Base-by-base conservation (phyloP, 2,113 vertebrate genomes). In the Ochotona princeps region DNA sequence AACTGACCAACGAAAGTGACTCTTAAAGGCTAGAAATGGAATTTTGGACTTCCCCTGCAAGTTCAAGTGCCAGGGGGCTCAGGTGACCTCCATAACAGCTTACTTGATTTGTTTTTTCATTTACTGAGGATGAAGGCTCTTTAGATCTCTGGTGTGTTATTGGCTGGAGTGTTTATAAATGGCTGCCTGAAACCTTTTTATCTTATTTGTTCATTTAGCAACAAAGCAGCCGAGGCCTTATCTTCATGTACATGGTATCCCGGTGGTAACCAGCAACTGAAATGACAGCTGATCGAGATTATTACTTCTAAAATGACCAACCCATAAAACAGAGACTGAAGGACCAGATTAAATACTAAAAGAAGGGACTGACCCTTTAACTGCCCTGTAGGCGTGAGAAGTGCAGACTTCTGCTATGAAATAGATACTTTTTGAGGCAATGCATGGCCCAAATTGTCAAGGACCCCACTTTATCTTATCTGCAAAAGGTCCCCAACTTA, bases 161-260 rank as follows among this genome's bases (percentile, higher is more conserved):
- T 92, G 89, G 89, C 76, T 54, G 35, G 81, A 76, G 93, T 84
- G 84, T 89, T 93, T 96, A 95, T 83, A 94, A 92, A 95, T 93
- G 90, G 76, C 70, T 84, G 8, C 81, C 87, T 91, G 81, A 92
- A 94, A 93, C 67, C 91, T 89, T 95, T 44, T 96, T 89, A 94
- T 91, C 93, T 89, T 87, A 91, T 97, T 96, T 97, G 95, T 85
- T 96, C 93, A 89, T 87, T 96, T 95, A 94, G 91, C 95, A 95
- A 89, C 87, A 93, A 95, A 96, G 95, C 76, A 89, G 75, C 89
- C 60, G 72, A 73, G 69, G 78, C 87, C 80, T 96, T 96, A 96
- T 95, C 96, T 95, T 96, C 94, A 94, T 74, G 93, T 89, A 89
- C 38, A 47, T 75, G 81, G 51, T 95, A 89, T 92, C 95, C 89